These are phyloP conservation scores for Calameuta filiformis DNA, from an alignment of 2,888 invertebrate genomes.

Conservation along the genomic window DNA sequence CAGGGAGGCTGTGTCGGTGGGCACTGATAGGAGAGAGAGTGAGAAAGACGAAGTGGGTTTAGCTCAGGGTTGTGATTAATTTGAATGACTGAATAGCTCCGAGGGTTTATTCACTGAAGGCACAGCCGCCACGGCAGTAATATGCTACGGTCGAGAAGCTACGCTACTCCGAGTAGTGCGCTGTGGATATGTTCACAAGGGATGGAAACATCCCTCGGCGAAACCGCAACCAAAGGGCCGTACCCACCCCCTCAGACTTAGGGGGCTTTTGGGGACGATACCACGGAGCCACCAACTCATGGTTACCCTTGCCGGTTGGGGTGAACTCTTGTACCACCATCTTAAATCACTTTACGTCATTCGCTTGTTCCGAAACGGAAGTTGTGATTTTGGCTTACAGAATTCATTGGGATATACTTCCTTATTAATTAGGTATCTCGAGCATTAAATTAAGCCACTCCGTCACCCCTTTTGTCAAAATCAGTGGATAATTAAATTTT, in stretches of 20 bases:
- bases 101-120: slow-evolving; percentile 59
- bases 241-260: slow-evolving; percentile 8
- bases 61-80: slow-evolving; percentile 63
- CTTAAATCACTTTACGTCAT: slow-evolving; percentile 40
- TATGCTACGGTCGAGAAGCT: slow-evolving; percentile 45
- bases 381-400: slow-evolving; percentile 34
- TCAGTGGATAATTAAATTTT: neutral
- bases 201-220: slow-evolving; percentile 54
- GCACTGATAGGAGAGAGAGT: slow-evolving; percentile 14
- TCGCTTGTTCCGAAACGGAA: slow-evolving; percentile 20
- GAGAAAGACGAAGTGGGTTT: slow-evolving; percentile 25
- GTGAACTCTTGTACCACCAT: slow-evolving; percentile 24
- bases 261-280: slow-evolving; percentile 3
- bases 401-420: slow-evolving; percentile 26
- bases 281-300: slow-evolving; percentile 9
- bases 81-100: slow-evolving; percentile 64
- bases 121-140: slow-evolving; percentile 43
- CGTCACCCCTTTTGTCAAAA: slow-evolving; percentile 2
- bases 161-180: slow-evolving; percentile 16
- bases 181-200: slow-evolving; percentile 49
- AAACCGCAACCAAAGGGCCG: slow-evolving; percentile 29
- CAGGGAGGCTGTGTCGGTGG: slow-evolving; percentile 26
- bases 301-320: slow-evolving; percentile 2
- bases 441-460: neutral
- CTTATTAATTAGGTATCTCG: neutral